Base-by-base conservation (phyloP, 1,140 invertebrate species). In the Lordiphosa stackelbergi region DNA sequence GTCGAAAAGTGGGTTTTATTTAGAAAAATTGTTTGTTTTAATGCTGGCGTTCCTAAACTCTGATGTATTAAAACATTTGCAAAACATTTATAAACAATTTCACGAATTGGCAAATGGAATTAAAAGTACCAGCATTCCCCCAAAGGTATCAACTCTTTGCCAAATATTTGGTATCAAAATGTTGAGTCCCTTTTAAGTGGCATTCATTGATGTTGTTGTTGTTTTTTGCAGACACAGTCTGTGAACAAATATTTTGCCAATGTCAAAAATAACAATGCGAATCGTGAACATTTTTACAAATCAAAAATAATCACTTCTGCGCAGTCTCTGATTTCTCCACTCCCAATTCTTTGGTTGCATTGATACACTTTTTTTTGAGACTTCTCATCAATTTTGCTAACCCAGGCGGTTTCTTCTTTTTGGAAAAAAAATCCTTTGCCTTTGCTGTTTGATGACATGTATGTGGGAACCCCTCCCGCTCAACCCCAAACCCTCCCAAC, bases 371-470 rank as follows among this genome's bases (percentile, higher is more conserved):
- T 31, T 66, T 66, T 64, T 35, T 36, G 28, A 47, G 35, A 11
- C 22, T 57, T 47, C 10, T 41, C 13, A 41, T 53, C 49, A 53
- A 53, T 11, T 47, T 9, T 47, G 41, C 31, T 40, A 43, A 16
- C 36, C 48, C 40, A 19, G 55, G 69, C 40, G 69, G 74, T 73
- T 78, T 69, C 16, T 48, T 57, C 51, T 57, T 56, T 56, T 19
- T 19, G 19, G 2, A 35, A 68, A 55, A 53, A 34, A 53, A 69
- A 48, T 40, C 66, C 28, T 62, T 49, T 55, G 63, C 40, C 53
- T 48, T 24, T 61, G 55, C 58, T 79, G 74, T 59, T 61, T 63
- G 60, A 71, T 71, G 54, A 53, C 66, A 51, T 73, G 73, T 55
- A 43, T 51, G 46, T 51, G 54, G 62, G 37, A 34, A 13, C 38